Conservation (phyloP, 2,888 invertebrate species). For the Conus canariensis region DNA sequence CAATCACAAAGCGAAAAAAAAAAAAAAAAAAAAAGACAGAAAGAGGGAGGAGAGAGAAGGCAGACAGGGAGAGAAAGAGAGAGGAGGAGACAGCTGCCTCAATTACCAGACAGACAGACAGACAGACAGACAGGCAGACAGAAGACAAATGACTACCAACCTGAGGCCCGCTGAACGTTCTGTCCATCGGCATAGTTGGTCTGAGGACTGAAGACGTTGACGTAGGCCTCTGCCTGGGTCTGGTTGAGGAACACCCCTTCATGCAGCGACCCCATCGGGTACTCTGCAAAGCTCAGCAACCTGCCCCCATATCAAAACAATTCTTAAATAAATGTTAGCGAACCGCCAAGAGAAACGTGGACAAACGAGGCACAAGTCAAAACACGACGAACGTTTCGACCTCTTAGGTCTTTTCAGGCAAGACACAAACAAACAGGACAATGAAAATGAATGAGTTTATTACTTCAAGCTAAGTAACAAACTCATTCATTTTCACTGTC, state of each 20-base stretch:
- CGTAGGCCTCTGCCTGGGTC: constrained; percentile 70
- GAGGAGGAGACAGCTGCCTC: no score
- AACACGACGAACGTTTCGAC: no score
- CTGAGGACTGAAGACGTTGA: constrained; percentile 69
- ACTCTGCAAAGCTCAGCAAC: constrained; percentile 70
- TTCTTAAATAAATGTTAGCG: no score
- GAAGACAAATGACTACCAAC: constrained; percentile 39
- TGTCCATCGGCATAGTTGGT: constrained; percentile 54
- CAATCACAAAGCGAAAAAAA: no score
- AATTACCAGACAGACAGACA: background rate
- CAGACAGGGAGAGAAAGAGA: background rate
- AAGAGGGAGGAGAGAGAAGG: background rate
- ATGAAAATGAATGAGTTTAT: no score
- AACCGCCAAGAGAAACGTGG: no score
- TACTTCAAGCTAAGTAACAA: no score
- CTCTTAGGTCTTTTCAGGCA: no score
- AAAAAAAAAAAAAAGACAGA: no score
- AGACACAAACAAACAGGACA: no score
- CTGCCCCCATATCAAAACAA: constrained; percentile 50
- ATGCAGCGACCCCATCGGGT: constrained; percentile 70
- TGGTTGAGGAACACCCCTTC: constrained; percentile 72
- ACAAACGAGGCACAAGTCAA: no score
- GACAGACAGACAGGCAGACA: background rate
- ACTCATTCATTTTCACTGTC: no score
- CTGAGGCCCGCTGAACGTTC: constrained; percentile 53